A percentile compares a stretch with the other conserved stretches of the same genome.
phyloP scores from a whole-genome alignment of 2,797 vertebrate genomes.

The Cuniculus paca region DNA sequence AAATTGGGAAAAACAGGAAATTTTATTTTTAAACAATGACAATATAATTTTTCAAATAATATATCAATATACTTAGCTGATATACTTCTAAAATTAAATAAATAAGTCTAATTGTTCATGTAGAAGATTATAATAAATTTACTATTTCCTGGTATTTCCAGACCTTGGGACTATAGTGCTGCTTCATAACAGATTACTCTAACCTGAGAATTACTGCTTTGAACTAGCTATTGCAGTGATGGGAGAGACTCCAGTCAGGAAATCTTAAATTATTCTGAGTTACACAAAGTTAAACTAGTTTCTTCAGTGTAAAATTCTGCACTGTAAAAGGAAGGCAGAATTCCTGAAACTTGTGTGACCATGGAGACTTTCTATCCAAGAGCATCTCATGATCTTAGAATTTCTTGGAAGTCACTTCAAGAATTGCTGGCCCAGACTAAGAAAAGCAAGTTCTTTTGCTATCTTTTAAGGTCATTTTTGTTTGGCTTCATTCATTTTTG shows the following conservation, averaged over 20 bases:
- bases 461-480: not conserved
- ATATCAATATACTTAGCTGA: not conserved
- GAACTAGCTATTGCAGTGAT: not conserved
- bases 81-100: not conserved
- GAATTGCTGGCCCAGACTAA: not conserved
- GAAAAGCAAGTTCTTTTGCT: not conserved
- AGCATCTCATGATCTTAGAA: not conserved
- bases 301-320: not conserved
- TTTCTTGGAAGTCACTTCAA: slow-evolving; percentile 9
- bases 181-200: not conserved
- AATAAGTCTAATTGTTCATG: not conserved
- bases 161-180: not conserved
- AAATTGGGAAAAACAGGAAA: not conserved
- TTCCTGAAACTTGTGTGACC: not conserved
- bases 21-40: not conserved
- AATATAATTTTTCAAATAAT: slow-evolving; percentile 41
- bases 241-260: not conserved
- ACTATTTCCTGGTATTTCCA: not conserved
- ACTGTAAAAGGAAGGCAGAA: not conserved
- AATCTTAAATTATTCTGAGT: not conserved
- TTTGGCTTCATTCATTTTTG: not conserved
- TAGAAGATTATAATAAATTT: not conserved
- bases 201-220: not conserved
- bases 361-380: not conserved
- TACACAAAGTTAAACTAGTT: not conserved